A percentile compares a stretch with the other conserved stretches of the same genome.
Evolutionary conservation across 2,888 invertebrate genomes (phyloP).

Genomic region (Noctua pronuba): DNA sequence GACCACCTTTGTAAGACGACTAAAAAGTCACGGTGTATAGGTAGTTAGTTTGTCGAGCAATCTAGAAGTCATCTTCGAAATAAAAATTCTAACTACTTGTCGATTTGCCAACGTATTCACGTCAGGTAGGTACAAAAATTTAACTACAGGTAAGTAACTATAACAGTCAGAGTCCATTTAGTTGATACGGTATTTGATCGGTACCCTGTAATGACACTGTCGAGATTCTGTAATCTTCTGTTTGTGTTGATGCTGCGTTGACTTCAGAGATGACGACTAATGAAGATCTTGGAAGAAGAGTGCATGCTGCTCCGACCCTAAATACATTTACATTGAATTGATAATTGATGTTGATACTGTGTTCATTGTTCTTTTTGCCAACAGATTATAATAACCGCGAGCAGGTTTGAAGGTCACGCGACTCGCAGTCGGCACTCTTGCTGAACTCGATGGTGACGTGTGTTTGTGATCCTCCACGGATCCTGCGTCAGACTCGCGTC

Average conservation of each 20-base stretch:
- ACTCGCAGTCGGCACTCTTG: background rate
- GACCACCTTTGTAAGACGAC: no score
- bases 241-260: no score
- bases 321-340: background rate
- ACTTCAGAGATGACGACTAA: background rate
- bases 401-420: background rate
- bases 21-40: no score
- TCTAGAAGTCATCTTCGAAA: no score
- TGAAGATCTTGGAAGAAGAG: background rate
- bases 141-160: background rate
- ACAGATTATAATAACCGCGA: background rate
- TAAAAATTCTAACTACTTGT: background rate
- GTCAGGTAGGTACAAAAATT: background rate
- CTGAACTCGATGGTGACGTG: background rate
- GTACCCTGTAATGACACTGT: background rate
- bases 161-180: background rate
- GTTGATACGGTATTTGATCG: background rate
- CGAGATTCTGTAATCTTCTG: background rate
- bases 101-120: background rate
- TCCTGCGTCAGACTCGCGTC: background rate
- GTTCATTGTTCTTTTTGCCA: background rate
- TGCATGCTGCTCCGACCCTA: background rate
- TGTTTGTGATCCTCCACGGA: background rate
- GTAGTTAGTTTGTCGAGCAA: no score
- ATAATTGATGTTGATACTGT: no score